Evolutionary conservation across 2,888 invertebrate species (phyloP), one percentile per base, ranked within the genome.

Genomic region (Bellardia bayeri): DNA sequence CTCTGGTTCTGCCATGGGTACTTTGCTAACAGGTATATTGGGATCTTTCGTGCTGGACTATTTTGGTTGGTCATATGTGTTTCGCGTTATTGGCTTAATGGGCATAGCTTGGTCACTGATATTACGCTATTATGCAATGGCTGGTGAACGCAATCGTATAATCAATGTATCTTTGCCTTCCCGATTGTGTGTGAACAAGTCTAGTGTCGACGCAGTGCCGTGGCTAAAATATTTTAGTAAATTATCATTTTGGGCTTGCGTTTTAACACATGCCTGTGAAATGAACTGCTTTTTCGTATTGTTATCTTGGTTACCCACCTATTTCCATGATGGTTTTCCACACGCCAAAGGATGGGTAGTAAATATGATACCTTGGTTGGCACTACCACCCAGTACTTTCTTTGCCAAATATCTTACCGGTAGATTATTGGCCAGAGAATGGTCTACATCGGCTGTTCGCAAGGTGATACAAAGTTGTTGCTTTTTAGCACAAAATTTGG

Each of bases 251-350:
- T 96, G 96, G 96, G 95, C 96, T n/a, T 95, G 96, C 86, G 94
- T 96, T 6, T 92, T 96, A 86, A 96, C 96, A 66, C 96, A 96
- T 91, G 96, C 96, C 88, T 96, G 96, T 91, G 95, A 96, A 92
- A 96, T 96, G 92, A 96, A 96, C 92, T 96, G 96, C 89, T 96
- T 96, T 92, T 96, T 96, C 92, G 96, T 96, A 68, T 92, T 96
- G 85, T 93, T 96, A 61, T 96, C 96, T 11, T 96, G 96, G 96
- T 93, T 96, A 91, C 96, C 96, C 54, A 96, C 96, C 63, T 96
- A 96, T 92, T 96, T 96, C 91, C 95, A 96, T 90, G 96, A 96
- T 90, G 96, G 95, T 37, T 96, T 95, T 90, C 96, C 96, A 0
- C 94, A 95, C 88, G 95, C 95, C 51, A 96, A 95, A 83, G 95